These are phyloP conservation scores for Mesaphorura yosii DNA, from an alignment of 1,140 invertebrate genomes.

Conservation along the genomic window DNA sequence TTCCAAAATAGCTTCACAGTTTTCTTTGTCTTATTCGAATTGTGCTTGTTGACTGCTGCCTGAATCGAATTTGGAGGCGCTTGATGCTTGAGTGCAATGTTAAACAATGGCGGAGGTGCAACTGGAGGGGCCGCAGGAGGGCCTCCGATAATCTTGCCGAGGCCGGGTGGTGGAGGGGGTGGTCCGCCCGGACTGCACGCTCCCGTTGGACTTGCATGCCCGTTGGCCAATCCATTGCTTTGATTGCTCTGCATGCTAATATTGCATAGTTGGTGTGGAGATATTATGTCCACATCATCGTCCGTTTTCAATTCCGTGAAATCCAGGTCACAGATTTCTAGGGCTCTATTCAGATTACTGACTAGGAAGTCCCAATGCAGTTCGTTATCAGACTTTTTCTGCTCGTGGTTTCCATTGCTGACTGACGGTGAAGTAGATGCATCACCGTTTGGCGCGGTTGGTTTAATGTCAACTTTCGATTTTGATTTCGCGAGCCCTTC, in stretches of 20 bases:
- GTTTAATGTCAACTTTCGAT: slow-evolving; percentile 51
- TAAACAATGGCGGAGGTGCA: slow-evolving; percentile 38
- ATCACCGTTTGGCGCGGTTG: slow-evolving; percentile 36
- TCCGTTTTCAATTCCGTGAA: slow-evolving; percentile 48
- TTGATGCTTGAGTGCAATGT: slow-evolving; percentile 35
- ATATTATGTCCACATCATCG: slow-evolving; percentile 37
- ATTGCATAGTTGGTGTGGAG: slow-evolving; percentile 10
- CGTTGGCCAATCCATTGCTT: slow-evolving; percentile 15
- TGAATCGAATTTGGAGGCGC: slow-evolving; percentile 28
- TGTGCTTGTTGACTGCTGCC: slow-evolving; percentile 22
- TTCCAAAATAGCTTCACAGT: slow-evolving; percentile 99
- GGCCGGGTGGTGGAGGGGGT: slow-evolving; percentile 39
- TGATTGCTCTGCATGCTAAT: slow-evolving; percentile 8
- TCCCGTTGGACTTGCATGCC: not conserved
- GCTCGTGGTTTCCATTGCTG: slow-evolving; percentile 50
- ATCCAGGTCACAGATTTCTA: slow-evolving; percentile 64
- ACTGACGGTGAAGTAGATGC: slow-evolving; percentile 7
- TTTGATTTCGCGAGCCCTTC: slow-evolving; percentile 74
- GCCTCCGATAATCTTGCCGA: slow-evolving; percentile 37
- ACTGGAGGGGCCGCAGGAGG: slow-evolving; percentile 34
- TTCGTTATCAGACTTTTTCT: slow-evolving; percentile 83
- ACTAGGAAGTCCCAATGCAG: slow-evolving; percentile 88
- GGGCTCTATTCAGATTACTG: slow-evolving; percentile 62
- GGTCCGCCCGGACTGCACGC: no score
- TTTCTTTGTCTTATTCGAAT: slow-evolving; percentile 77